Evolutionary conservation across 30 jellyfish, hydroid and myxozoan species (phyloP), one percentile per base, ranked within the genome.

Genomic region (Catostylus mosaicus): DNA sequence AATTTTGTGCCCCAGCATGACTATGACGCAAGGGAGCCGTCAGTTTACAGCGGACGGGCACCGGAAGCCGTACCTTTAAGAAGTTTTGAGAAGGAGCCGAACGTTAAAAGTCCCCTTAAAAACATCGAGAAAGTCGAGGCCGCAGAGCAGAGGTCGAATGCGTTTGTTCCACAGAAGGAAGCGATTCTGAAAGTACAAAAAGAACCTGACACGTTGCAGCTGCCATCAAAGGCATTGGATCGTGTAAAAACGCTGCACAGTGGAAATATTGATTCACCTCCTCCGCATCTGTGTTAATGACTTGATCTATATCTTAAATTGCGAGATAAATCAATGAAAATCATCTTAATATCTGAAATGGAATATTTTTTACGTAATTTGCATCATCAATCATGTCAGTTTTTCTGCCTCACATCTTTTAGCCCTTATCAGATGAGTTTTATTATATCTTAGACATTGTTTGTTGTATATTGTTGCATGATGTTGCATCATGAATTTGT

Each of bases 251-350:
- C 4, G 8, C 36, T 9, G 36, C 26, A 27, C 26, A 59, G 38
- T 7, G 71, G 71, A 6, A 19, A 30, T 7, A 9, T n/a, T 24
- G 45, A 52, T 8, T 74, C 85, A 2, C 85, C 85, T 22, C 85
- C 85, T 29, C 85, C 85, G 22, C 85, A 74, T 52, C 56, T 74
- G 43, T 74, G 74, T 54, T 74, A 54, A 51, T 12, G 24, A 19
- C 1, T 19, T 31, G 3, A 9, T n/a, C n/a, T n/a, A n/a, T n/a
- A n/a, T n/a, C n/a, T n/a, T n/a, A n/a, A n/a, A n/a, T n/a, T n/a
- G n/a, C n/a, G n/a, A n/a, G n/a, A n/a, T n/a, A n/a, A n/a, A n/a
- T n/a, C n/a, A n/a, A n/a, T n/a, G n/a, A n/a, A n/a, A n/a, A n/a
- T n/a, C n/a, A n/a, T n/a, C n/a, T n/a, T n/a, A n/a, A n/a, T n/a